Conservation (phyloP, 1,140 invertebrate genomes). For the Trichonephila clavata region DNA sequence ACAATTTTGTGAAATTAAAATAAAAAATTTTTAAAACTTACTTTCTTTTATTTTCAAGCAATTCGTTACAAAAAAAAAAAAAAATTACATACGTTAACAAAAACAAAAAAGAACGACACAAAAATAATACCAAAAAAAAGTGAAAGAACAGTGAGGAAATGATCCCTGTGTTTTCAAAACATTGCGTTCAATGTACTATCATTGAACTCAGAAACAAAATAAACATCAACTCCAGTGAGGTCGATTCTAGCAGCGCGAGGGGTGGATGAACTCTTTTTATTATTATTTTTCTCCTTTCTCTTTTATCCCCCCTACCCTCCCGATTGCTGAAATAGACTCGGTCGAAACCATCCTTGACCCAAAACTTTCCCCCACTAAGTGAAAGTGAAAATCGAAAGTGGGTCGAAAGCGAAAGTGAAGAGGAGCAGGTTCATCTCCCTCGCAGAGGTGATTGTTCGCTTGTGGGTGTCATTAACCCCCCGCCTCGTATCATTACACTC, state of each 20-base stretch:
- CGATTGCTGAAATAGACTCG: not conserved
- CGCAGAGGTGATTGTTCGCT: conserved; percentile 16
- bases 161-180: not conserved
- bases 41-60: no score
- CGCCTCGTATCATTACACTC: not conserved
- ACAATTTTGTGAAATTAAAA: no score
- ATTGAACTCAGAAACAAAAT: not conserved
- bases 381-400: conserved; percentile 23
- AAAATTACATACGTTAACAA: no score
- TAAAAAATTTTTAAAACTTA: no score
- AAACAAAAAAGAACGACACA: not conserved
- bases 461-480: conserved; percentile 24
- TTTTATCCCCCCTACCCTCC: not conserved
- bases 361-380: not conserved
- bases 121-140: not conserved
- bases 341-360: not conserved
- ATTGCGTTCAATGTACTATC: not conserved
- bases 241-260: not conserved
- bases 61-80: no score
- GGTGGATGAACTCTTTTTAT: not conserved
- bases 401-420: conserved; percentile 8
- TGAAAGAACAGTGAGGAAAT: not conserved
- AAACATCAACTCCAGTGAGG: not conserved
- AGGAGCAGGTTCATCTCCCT: not conserved
- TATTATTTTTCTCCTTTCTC: not conserved